phyloP scores from a whole-genome alignment of 1,140 invertebrate genomes.

The Chironomus striatipennis region DNA sequence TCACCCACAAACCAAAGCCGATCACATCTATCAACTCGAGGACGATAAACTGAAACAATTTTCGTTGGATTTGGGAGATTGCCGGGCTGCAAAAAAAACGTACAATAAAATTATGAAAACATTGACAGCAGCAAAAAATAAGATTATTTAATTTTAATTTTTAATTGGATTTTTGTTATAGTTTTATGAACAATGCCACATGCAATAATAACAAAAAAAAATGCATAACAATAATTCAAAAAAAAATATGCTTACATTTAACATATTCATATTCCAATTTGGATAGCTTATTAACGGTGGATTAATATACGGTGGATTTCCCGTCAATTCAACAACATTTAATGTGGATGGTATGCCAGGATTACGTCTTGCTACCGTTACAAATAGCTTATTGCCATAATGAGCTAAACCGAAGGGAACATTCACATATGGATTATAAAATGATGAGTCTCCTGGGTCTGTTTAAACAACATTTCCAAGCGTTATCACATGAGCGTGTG shows the following conservation, averaged over 20 bases:
- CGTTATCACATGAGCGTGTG: not conserved
- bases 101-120: not conserved
- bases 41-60: slow-evolving; percentile 57
- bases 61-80: slow-evolving; percentile 32
- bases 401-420: slow-evolving; percentile 61
- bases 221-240: not conserved
- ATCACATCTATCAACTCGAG: slow-evolving; percentile 54
- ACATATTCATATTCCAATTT: slow-evolving; percentile 46
- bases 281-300: slow-evolving; percentile 57
- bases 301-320: slow-evolving; percentile 39
- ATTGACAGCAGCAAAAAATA: no score
- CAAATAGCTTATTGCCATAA: slow-evolving; percentile 56
- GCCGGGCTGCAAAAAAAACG: slow-evolving; percentile 25
- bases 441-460: not conserved
- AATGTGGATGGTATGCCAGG: slow-evolving; percentile 58
- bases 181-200: no score
- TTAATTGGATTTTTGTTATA: no score
- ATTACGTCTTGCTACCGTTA: slow-evolving; percentile 59
- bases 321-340: slow-evolving; percentile 51
- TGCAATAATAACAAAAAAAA: not conserved
- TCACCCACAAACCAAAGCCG: slow-evolving; percentile 68
- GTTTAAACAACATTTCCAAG: not conserved
- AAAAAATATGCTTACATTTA: slow-evolving; percentile 35
- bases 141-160: no score
- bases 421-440: slow-evolving; percentile 50